phyloP scores from a whole-genome alignment of 2,113 vertebrate species.

The Terrapene triunguis region DNA sequence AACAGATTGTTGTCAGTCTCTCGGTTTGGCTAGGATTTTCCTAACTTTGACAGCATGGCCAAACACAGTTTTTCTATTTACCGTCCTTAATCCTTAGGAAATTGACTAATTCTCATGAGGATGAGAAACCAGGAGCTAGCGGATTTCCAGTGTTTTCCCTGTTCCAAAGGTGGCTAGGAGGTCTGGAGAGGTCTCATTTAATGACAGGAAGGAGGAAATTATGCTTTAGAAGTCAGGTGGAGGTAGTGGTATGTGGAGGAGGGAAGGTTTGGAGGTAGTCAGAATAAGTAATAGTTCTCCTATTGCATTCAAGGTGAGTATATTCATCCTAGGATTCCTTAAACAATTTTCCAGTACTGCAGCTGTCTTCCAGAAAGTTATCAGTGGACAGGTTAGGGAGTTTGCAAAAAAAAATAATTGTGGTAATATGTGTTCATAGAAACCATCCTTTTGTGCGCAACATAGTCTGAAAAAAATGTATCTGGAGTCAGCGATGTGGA shows the following conservation, averaged over 20 bases:
- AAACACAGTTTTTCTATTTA: constrained; percentile 9
- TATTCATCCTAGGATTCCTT: not conserved
- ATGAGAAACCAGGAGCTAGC: not conserved
- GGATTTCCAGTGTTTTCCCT: not conserved
- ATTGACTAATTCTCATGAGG: rapidly evolving
- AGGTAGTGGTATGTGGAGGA: not conserved
- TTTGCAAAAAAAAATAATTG: not conserved
- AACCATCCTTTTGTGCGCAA: not conserved
- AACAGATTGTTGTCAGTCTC: constrained; percentile 2
- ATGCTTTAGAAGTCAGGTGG: not conserved
- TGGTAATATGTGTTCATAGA: not conserved
- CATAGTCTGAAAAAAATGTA: not conserved
- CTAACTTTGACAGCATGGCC: not conserved
- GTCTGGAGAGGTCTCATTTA: not conserved
- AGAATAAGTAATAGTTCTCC: not conserved
- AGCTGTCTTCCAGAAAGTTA: not conserved
- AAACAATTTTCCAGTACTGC: not conserved
- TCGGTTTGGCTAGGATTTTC: not conserved
- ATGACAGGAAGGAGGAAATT: rapidly evolving
- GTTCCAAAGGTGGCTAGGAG: not conserved
- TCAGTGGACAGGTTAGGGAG: not conserved
- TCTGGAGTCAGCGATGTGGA: not conserved
- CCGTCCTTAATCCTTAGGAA: not conserved
- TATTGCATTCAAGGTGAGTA: not conserved
- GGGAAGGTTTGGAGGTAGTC: not conserved